These are phyloP conservation scores for Trichopria drosophilae DNA, from an alignment of 2,888 invertebrate genomes.

Conservation along the genomic window DNA sequence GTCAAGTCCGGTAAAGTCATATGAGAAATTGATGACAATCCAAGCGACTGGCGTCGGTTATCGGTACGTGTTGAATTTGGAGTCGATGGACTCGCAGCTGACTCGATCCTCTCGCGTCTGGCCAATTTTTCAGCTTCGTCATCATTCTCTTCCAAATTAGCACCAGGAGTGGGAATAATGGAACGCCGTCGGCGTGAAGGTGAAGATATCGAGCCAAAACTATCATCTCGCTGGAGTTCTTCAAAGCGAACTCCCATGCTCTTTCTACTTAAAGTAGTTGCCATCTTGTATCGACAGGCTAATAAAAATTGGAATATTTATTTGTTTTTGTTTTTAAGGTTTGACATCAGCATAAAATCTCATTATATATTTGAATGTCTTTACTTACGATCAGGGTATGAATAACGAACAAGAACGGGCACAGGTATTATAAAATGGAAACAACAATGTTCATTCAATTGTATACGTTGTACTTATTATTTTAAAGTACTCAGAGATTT, in stretches of 20 bases:
- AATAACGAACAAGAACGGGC: neutral
- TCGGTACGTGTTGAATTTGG: neutral
- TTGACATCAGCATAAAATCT: neutral
- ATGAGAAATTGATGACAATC: constrained; percentile 37
- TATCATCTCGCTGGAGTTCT: constrained; percentile 3
- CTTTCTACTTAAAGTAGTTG: constrained; percentile 20
- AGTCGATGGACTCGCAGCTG: constrained; percentile 16
- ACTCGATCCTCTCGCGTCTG: constrained; percentile 33
- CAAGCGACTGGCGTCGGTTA: constrained; percentile 42
- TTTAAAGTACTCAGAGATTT: no score
- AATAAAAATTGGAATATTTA: neutral
- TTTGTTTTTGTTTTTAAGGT: neutral
- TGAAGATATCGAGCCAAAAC: constrained; percentile 18
- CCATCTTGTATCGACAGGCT: constrained; percentile 11
- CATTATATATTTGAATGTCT: neutral
- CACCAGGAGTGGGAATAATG: constrained; percentile 24
- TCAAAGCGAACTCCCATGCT: constrained; percentile 31
- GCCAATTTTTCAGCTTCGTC: constrained; percentile 48
- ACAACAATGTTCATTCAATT: no score
- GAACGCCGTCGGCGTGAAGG: constrained; percentile 43
- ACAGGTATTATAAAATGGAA: no score
- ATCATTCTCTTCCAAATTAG: constrained; percentile 42
- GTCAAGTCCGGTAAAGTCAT: constrained; percentile 42
- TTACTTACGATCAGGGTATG: no score
- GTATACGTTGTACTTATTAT: no score